Percentiles rank a stretch among this genome's conserved stretches.
These are phyloP conservation scores for Elgonia sp. DNA, from an alignment of 2,888 invertebrate species.

Conservation along the genomic window DNA sequence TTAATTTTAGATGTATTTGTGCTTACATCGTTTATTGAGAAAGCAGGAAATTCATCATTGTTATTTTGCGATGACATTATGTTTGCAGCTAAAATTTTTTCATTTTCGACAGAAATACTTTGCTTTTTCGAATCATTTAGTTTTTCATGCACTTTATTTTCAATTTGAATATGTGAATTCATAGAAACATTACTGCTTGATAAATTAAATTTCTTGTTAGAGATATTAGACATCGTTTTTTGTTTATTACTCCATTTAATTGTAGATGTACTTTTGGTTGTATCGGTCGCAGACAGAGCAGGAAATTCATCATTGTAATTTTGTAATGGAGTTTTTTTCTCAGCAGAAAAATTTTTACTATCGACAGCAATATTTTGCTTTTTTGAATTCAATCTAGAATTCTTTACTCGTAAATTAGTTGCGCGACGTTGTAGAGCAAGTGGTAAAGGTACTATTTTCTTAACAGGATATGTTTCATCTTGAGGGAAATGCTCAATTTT, in stretches of 20 bases:
- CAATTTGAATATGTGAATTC: too few relatives aligned
- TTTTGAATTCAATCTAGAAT: not conserved
- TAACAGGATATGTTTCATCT: not conserved
- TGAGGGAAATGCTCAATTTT: conserved; percentile 36
- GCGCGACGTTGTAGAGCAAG: not conserved
- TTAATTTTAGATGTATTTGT: not conserved
- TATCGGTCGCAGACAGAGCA: not conserved
- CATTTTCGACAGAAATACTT: not conserved
- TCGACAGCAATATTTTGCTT: not conserved
- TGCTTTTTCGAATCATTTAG: too few relatives aligned
- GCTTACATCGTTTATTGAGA: not conserved
- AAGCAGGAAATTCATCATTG: not conserved
- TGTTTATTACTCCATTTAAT: too few relatives aligned
- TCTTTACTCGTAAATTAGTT: not conserved
- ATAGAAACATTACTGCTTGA: too few relatives aligned
- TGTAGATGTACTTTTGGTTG: too few relatives aligned
- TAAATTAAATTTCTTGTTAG: too few relatives aligned
- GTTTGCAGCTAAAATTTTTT: not conserved
- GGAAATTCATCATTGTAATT: not conserved
- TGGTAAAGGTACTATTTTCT: not conserved
- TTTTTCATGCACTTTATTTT: too few relatives aligned
- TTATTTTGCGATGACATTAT: not conserved
- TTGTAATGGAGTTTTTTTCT: not conserved
- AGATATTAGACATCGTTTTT: too few relatives aligned
- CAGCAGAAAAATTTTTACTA: not conserved